Evolutionary conservation across 2,888 invertebrate species (phyloP).

Genomic region (Drosophila picticornis): DNA sequence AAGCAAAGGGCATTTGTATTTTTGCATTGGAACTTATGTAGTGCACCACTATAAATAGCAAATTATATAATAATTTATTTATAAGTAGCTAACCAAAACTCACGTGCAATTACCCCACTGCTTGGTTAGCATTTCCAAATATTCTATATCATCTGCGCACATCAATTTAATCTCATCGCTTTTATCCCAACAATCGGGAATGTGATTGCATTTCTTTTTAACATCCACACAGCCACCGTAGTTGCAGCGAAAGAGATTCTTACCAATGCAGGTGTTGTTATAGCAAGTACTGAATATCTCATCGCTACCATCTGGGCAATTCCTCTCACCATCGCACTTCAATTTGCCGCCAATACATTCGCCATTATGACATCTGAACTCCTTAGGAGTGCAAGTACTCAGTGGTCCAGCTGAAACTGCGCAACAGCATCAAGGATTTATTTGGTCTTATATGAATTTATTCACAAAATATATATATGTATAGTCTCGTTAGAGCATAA

Average conservation of each 20-base stretch:
- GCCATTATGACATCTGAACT: slow-evolving; percentile 1
- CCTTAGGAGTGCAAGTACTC: background rate
- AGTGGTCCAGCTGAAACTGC: background rate
- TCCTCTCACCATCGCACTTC: slow-evolving; percentile 28
- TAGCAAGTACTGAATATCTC: slow-evolving; percentile 34
- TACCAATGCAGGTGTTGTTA: background rate
- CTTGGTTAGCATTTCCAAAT: background rate
- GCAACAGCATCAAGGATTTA: background rate
- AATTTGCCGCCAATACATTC: background rate
- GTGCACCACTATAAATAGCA: background rate
- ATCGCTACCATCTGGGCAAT: slow-evolving; percentile 42
- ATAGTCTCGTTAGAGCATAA: background rate
- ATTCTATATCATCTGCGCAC: slow-evolving; percentile 1
- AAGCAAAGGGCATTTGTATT: slow-evolving; percentile 23
- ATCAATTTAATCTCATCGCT: slow-evolving; percentile 39
- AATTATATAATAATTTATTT: background rate
- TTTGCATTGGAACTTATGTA: background rate
- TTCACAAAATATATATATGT: background rate
- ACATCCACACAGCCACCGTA: slow-evolving; percentile 47
- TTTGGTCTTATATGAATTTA: background rate
- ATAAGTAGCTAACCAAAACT: background rate
- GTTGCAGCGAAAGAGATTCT: slow-evolving; percentile 20
- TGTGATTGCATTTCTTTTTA: slow-evolving; percentile 9
- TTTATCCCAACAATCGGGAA: slow-evolving; percentile 30
- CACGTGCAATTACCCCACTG: slow-evolving; percentile 32